Conservation (phyloP, 1,140 invertebrate species). For the Episyrphus balteatus region DNA sequence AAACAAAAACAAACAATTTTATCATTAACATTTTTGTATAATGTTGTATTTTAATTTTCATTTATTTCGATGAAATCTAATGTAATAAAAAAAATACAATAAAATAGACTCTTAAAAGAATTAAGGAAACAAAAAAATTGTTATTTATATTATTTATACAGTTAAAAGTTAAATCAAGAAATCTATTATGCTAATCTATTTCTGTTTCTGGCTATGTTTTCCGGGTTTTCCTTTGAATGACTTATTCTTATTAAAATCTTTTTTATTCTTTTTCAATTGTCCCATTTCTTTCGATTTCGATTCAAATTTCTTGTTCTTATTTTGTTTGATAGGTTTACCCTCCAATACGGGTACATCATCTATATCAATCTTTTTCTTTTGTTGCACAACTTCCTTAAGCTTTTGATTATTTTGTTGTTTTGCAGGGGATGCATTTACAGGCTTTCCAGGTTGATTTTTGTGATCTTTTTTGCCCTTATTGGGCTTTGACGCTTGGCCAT, state of each 20-base stretch:
- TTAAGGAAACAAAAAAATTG: too few relatives aligned
- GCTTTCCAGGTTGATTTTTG: too few relatives aligned
- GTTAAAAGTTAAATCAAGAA: too few relatives aligned
- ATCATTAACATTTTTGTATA: too few relatives aligned
- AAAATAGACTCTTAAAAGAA: too few relatives aligned
- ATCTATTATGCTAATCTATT: background rate
- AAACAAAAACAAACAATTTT: too few relatives aligned
- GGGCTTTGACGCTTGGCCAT: too few relatives aligned
- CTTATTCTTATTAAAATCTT: constrained; percentile 6
- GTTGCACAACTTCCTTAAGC: background rate
- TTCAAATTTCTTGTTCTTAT: constrained; percentile 15
- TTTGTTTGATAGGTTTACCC: constrained; percentile 19
- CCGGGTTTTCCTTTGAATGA: constrained; percentile 14
- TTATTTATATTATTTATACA: too few relatives aligned
- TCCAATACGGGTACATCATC: constrained; percentile 21
- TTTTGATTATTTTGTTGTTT: background rate
- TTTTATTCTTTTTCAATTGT: constrained; percentile 25
- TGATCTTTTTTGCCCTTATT: too few relatives aligned
- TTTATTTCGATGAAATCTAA: too few relatives aligned
- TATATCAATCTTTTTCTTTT: constrained; percentile 7
- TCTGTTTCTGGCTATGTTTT: constrained; percentile 11
- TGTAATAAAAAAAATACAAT: too few relatives aligned
- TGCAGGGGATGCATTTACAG: background rate
- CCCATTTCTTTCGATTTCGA: constrained; percentile 36
- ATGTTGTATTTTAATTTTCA: too few relatives aligned